Base-by-base conservation (phyloP, 2,113 vertebrate genomes). In the Dipodomys spectabilis region DNA sequence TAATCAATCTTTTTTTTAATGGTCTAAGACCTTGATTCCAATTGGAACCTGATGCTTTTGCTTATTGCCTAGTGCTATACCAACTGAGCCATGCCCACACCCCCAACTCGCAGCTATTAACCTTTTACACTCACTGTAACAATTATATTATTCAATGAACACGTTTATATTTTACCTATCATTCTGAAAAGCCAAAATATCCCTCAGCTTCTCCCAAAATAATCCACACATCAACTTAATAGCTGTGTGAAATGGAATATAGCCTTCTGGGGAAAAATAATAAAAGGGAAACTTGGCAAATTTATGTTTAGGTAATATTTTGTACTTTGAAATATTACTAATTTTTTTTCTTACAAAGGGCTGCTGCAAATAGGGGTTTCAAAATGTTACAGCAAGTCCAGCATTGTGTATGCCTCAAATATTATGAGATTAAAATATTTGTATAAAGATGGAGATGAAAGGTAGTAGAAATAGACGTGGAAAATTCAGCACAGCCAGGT, bases 101-200 rank as follows among this genome's bases (percentile, higher is more conserved):
- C 49, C 12, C 49, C 49, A 49, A 49, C 49, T 49, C 8, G 1
- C 49, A 49, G 49, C 12, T 12, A 49, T 49, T 68, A 92, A 19
- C 57, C 19, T 81, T 68, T 86, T 32, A 83, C 88, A 69, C 28
- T 82, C 65, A 57, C 88, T 19, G 88, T 30, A 93, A 67, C 23
- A 88, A 92, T 35, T 65, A 12, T 16, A 25, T 74, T 39, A 90
- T 74, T 92, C 39, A 64, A 39, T 23, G 45, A 68, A 44, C 20
- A 28, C 20, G 32, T 15, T 69, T 71, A 49, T 69, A 82, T 60
- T 84, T 79, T 49, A 86, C 16, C 9, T 65, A 25, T 45, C 30
- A 77, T 71, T 85, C 62, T 92, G 68, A 75, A 68, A 89, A 71
- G 57, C 16, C 11, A 85, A 7, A 65, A 5, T 19, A 88, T 60